Evolutionary conservation across 2,797 vertebrate genomes (phyloP).

Genomic region (Chanos chanos): DNA sequence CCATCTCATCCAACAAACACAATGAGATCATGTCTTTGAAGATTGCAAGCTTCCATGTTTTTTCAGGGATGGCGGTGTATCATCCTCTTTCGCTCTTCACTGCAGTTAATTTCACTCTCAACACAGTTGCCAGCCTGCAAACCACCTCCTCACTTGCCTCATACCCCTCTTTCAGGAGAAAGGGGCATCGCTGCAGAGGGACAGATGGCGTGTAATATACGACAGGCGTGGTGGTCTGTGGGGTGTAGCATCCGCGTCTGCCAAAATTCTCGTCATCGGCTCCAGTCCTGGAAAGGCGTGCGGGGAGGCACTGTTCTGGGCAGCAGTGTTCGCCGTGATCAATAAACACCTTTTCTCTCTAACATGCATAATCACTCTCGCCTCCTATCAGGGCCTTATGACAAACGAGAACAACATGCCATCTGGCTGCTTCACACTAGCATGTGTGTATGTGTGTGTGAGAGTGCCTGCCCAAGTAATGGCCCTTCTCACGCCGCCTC

Average conservation of each 20-base stretch:
- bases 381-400: constrained; percentile 64
- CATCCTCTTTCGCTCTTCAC: constrained; percentile 30
- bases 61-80: constrained; percentile 49
- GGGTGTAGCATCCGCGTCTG: constrained; percentile 61
- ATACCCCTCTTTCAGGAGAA: not conserved
- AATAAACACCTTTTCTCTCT: constrained; percentile 46
- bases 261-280: constrained; percentile 46
- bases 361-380: constrained; percentile 24
- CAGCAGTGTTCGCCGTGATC: constrained; percentile 33
- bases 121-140: constrained; percentile 23
- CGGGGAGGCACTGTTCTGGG: constrained; percentile 48
- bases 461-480: constrained; percentile 61
- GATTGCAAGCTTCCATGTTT: constrained; percentile 25
- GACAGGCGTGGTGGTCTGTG: constrained; percentile 62
- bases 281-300: not conserved
- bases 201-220: constrained; percentile 69
- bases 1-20: not conserved
- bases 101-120: constrained; percentile 28
- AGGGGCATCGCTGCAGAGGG: constrained; percentile 30
- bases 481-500: constrained; percentile 61
- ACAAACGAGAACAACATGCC: constrained; percentile 75
- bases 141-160: constrained; percentile 18
- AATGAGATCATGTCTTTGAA: constrained; percentile 19
- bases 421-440: constrained; percentile 65
- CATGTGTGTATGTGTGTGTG: not conserved